Percentiles rank a stretch among this genome's conserved stretches.
Evolutionary conservation across 2,113 vertebrate species (phyloP).

Genomic region (Cranoglanis bouderius): DNA sequence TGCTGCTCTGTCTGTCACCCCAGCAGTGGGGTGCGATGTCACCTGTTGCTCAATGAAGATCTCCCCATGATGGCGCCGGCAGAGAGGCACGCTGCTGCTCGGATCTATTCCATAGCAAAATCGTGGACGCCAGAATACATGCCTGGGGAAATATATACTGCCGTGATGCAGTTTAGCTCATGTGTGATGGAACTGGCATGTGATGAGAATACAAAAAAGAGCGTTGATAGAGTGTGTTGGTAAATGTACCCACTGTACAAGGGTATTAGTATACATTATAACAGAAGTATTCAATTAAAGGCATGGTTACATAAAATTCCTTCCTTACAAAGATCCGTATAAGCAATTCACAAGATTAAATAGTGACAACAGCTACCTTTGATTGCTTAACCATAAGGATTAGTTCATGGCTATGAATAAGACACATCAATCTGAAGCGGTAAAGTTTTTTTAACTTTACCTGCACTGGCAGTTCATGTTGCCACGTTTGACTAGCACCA

Average conservation of each 20-base stretch:
- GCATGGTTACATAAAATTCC: background rate
- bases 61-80: background rate
- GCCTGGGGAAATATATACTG: background rate
- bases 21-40: slow-evolving; percentile 43
- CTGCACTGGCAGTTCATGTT: background rate
- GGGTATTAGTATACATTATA: background rate
- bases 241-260: background rate
- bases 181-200: background rate
- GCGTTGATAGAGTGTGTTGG: background rate
- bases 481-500: background rate
- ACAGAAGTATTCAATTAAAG: background rate
- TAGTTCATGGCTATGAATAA: background rate
- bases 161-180: background rate
- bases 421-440: background rate
- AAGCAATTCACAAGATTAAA: background rate
- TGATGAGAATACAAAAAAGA: background rate
- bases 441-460: background rate
- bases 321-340: background rate
- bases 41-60: slow-evolving; percentile 49
- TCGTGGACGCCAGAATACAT: background rate
- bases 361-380: background rate
- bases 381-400: background rate
- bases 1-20: slow-evolving; percentile 48
- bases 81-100: slow-evolving; percentile 24
- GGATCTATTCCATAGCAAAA: slow-evolving; percentile 3